Evolutionary conservation across 2,888 invertebrate species (phyloP).

Genomic region (Pachliopta kotzebuea): DNA sequence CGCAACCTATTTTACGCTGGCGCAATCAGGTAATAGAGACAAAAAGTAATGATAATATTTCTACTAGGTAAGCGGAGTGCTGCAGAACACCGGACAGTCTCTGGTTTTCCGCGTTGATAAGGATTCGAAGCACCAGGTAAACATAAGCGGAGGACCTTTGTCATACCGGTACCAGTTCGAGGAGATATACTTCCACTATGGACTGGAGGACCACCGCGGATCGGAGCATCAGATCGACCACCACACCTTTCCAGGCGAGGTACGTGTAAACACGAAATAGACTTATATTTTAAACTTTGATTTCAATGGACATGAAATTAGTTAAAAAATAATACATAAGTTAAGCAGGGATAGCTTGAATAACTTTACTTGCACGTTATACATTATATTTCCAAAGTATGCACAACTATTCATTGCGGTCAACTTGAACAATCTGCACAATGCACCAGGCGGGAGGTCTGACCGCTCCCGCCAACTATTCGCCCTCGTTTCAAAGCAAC

Average conservation of each 20-base stretch:
- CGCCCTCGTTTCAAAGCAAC: conserved; percentile 37
- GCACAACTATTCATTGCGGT: conserved; percentile 19
- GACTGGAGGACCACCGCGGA: conserved; percentile 92
- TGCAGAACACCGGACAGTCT: conserved; percentile 97
- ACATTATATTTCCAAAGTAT: background rate
- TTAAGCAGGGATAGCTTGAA: background rate
- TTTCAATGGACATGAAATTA: too few species aligned
- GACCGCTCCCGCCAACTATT: conserved; percentile 43
- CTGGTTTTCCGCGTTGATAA: conserved; percentile 95
- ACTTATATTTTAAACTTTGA: too few species aligned
- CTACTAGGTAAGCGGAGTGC: conserved; percentile 89
- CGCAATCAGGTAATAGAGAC: too few species aligned
- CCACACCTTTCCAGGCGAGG: conserved; percentile 98
- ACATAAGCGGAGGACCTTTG: conserved; percentile 97
- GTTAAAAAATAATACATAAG: background rate
- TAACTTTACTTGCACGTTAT: background rate
- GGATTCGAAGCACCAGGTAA: conserved; percentile 94
- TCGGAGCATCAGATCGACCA: conserved; percentile 98
- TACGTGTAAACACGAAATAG: conserved; percentile 63
- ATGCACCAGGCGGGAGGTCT: conserved; percentile 35
- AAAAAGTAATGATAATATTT: too few species aligned
- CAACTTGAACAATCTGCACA: conserved; percentile 34
- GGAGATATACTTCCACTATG: conserved; percentile 97
- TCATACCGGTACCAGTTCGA: conserved; percentile 97
- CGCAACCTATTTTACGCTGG: too few species aligned